A percentile compares a stretch with the other conserved stretches of the same genome.
These are phyloP conservation scores for Poeciliopsis infans DNA, from an alignment of 2,797 vertebrate genomes.

Conservation along the genomic window DNA sequence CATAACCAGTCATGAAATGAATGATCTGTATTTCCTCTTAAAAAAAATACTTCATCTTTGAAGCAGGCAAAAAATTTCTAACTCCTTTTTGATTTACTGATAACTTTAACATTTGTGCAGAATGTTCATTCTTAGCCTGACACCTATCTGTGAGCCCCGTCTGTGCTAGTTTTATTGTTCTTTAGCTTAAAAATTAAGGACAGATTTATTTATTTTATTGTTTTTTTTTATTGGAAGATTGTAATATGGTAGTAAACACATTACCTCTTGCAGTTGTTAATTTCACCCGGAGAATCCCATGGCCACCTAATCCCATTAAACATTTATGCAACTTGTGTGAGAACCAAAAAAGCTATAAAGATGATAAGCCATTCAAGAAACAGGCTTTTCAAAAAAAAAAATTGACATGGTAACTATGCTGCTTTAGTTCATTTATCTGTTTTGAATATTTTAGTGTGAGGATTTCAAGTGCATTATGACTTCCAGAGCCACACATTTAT, in stretches of 20 bases:
- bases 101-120: not conserved
- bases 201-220: not conserved
- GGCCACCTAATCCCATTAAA: not conserved
- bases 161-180: not conserved
- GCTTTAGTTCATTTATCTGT: not conserved
- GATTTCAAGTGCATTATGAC: not conserved
- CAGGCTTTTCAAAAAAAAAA: not conserved
- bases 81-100: not conserved
- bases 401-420: not conserved
- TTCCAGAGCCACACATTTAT: not conserved
- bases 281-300: too few species aligned
- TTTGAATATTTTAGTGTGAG: not conserved
- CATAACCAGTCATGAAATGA: not conserved
- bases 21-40: not conserved
- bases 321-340: not conserved
- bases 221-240: not conserved
- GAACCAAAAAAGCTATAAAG: not conserved
- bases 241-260: not conserved
- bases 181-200: not conserved
- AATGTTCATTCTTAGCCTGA: not conserved
- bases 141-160: not conserved
- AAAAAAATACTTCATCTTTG: not conserved
- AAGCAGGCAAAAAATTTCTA: not conserved
- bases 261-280: not conserved
- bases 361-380: not conserved